Evolutionary conservation across 2,888 invertebrate genomes (phyloP), one percentile per base, ranked within the genome.

Genomic region (Lobophora halterata): DNA sequence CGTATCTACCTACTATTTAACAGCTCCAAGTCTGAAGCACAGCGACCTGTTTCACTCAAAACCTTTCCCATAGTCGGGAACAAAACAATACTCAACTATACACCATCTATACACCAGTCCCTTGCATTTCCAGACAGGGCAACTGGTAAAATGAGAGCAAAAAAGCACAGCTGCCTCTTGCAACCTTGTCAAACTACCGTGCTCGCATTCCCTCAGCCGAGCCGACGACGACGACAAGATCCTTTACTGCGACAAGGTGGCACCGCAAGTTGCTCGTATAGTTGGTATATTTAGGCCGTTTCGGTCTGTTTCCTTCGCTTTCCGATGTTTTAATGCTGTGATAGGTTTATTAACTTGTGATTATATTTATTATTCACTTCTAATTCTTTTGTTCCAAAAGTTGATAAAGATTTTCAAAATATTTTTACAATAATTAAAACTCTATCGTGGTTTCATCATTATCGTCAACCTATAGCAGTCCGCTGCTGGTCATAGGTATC

Each of bases 261-360:
- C 58, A 70, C 57, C 59, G 51, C 55, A 57, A 47, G 32, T 29
- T 12, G 36, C 46, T 55, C 61, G 61, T 69, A 69, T 65, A 52
- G 61, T 68, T 61, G 66, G 66, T 78, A 75, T 80, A 79, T 79
- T 79, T 82, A 76, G 81, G 76, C 65, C 79, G 75, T 62, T 70
- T 65, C 69, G 70, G 67, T 74, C 69, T 63, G 71, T 67, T 76
- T 65, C 63, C 66, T 62, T 59, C 46, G 52, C 64, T 71, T 69
- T 71, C 60, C 61, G 67, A 70, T 71, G 63, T 57, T 58, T 36
- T 57, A 47, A 58, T 55, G 61, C 59, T 52, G 49, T 56, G 64
- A 66, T 69, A 64, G 60, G 57, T 49, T 51, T 49, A 43, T 48
- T 45, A 42, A 47, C 42, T 30, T 45, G 24, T 37, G 28, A 36